Base-by-base conservation (phyloP, 2,888 invertebrate species). In the Alloscopus bannaensis region DNA sequence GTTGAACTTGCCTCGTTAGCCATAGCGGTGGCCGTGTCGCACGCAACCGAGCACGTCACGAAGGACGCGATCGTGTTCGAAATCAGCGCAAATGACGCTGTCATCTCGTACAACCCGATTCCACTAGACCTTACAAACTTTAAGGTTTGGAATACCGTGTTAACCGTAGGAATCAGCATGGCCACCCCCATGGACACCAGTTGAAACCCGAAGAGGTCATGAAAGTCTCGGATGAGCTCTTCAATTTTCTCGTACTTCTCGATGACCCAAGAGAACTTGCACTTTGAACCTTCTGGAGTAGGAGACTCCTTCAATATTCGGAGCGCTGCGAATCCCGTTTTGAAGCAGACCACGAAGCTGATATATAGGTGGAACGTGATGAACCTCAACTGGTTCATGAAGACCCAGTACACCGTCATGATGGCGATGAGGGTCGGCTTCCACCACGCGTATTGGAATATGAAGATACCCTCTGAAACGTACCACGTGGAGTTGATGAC, bases 1-100 rank as follows among this genome's bases (percentile, higher is more conserved):
- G n/a, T n/a, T n/a, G n/a, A n/a, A 18, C 47, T 13, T n/a, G 24
- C 69, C 69, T 70, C 69, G 6, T 28, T 22, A n/a, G 59, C 29
- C 45, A 70, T 45, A 22, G 18, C 20, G 8, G 29, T 45, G 1
- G 20, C 28, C 13, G 22, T 59, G 29, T 47, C 45, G 24, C 69
- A 59, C 20, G 59, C 62, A 26, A 50, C 20, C 18, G 11, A 31
- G 20, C 29, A 59, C 22, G 59, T 59, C n/a, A 59, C 1, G 18
- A 20, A 3, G 20, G 31, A 11, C 4, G 59, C 16, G 20, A 59
- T 18, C 3, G 31, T 4, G 1, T 29, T 20, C 3, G 20, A 20
- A 29, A 59, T 20, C 28, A 55, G 18, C 1, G 55, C 18, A 11
- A 16, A 55, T 2, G 13, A 55, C 1, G 24, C 28, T 18, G 16